These are phyloP conservation scores for Lepisosteus oculatus DNA, from an alignment of 2,113 vertebrate genomes.

Conservation along the genomic window DNA sequence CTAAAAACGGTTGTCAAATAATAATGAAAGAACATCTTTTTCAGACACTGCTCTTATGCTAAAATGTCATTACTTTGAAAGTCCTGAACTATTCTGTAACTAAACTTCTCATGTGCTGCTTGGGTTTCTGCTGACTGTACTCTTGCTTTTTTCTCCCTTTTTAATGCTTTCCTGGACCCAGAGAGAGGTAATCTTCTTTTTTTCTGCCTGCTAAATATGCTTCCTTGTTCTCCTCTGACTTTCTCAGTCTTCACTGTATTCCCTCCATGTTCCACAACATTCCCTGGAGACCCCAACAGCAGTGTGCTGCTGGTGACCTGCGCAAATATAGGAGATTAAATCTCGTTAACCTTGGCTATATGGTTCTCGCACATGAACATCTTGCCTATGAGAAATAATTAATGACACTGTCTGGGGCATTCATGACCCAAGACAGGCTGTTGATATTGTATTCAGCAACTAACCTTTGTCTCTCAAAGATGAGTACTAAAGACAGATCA, in stretches of 20 bases:
- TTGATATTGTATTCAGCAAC: neutral
- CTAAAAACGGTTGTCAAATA: too few species aligned
- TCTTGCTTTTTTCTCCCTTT: constrained; percentile 25
- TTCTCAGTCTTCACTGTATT: constrained; percentile 6
- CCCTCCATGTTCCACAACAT: neutral
- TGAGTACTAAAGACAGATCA: neutral
- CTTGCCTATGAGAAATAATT: neutral
- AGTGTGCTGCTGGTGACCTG: neutral
- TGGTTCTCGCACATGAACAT: neutral
- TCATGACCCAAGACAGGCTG: neutral
- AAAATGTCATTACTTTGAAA: too few species aligned
- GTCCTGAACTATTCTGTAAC: too few species aligned
- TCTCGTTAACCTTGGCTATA: constrained; percentile 3
- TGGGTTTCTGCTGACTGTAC: neutral
- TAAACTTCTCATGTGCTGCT: too few species aligned
- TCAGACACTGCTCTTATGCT: too few species aligned
- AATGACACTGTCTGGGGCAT: constrained; percentile 1
- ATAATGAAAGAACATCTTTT: too few species aligned
- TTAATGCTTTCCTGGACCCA: constrained; percentile 75
- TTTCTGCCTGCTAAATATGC: neutral
- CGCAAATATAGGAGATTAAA: neutral
- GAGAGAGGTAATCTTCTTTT: constrained; percentile 76
- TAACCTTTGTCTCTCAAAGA: neutral
- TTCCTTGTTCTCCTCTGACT: constrained; percentile 25
- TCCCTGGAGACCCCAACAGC: neutral